Percentiles rank a stretch among this genome's conserved stretches.
phyloP scores from a whole-genome alignment of 2,113 vertebrate genomes.

The Chlorodrepanis virens region DNA sequence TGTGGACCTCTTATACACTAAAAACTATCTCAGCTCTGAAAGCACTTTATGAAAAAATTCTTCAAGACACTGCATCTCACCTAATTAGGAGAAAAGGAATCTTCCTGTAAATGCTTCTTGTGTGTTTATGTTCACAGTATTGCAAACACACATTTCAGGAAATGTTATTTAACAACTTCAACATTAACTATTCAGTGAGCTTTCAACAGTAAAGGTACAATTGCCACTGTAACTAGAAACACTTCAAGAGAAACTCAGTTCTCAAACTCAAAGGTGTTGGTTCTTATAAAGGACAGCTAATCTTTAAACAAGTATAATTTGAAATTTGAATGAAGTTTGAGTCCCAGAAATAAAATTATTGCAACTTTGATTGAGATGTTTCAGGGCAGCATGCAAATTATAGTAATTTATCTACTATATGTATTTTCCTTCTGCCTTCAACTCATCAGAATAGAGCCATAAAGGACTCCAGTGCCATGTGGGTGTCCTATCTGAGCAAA shows the following conservation, averaged over 20 bases:
- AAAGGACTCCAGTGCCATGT: not conserved
- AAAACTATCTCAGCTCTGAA: not conserved
- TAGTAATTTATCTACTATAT: not conserved
- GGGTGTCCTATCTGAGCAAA: not conserved
- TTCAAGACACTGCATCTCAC: not conserved
- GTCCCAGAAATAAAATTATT: not conserved
- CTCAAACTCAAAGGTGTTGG: not conserved
- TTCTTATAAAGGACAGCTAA: not conserved
- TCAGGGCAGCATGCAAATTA: not conserved
- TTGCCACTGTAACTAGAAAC: not conserved
- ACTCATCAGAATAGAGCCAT: not conserved
- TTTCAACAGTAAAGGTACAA: not conserved
- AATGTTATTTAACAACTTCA: not conserved
- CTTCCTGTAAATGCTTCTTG: not conserved
- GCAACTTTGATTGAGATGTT: not conserved
- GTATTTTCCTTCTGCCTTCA: not conserved
- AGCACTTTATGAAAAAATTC: not conserved
- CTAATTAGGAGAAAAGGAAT: not conserved
- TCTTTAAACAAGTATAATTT: not conserved
- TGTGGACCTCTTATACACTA: not conserved
- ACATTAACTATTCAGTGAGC: not conserved
- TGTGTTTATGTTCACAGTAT: not conserved
- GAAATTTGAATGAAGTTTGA: not conserved
- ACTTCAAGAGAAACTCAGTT: not conserved
- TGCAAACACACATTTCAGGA: not conserved